A percentile compares a stretch with the other conserved stretches of the same genome.
Evolutionary conservation across 2,113 vertebrate genomes (phyloP).

Genomic region (Ariopsis seemanni): DNA sequence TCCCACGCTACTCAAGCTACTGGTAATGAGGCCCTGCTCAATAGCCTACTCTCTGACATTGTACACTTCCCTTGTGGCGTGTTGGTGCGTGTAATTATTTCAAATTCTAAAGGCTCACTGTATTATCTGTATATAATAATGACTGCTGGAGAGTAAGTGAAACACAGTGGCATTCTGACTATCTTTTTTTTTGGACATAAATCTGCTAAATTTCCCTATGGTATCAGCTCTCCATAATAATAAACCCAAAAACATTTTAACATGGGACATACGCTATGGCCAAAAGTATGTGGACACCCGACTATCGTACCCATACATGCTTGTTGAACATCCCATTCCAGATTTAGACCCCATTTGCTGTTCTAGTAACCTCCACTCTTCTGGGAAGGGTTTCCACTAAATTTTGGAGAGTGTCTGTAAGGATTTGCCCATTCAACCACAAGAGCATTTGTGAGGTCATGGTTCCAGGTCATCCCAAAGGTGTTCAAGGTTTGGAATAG

Average conservation of each 20-base stretch:
- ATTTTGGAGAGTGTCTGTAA: not conserved
- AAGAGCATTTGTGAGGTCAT: not conserved
- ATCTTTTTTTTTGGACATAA: not conserved
- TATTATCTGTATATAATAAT: not conserved
- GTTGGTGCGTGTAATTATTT: constrained; percentile 3
- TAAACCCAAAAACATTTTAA: not conserved
- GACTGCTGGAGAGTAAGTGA: not conserved
- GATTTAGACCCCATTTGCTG: not conserved
- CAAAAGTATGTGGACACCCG: not conserved
- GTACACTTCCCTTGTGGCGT: not conserved
- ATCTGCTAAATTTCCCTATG: not conserved
- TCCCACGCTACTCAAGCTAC: not conserved
- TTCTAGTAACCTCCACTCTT: not conserved
- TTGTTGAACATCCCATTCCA: not conserved
- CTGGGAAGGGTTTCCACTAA: not conserved
- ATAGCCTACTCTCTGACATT: not conserved
- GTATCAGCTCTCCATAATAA: not conserved
- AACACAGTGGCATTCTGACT: not conserved
- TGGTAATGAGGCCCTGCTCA: not conserved
- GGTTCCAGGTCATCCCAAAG: not conserved
- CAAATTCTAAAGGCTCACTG: not conserved
- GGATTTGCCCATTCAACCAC: not conserved
- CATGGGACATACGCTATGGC: not conserved
- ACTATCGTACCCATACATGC: not conserved
- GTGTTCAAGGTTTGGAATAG: not conserved